phyloP scores from a whole-genome alignment of 2,113 vertebrate genomes.

The Cichladusa arquata region DNA sequence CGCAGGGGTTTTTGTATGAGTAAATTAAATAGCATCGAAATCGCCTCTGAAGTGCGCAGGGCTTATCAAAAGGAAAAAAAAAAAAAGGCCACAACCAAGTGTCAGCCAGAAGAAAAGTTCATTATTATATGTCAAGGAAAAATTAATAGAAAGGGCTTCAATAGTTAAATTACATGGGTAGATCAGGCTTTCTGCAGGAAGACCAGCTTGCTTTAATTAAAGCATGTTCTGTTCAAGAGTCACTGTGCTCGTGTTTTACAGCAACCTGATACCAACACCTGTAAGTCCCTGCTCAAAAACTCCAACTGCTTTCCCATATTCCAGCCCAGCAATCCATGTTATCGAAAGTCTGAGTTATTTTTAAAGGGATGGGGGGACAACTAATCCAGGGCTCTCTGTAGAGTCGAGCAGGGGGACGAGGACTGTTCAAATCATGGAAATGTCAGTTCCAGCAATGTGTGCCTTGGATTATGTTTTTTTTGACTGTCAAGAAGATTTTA shows the following conservation, averaged over 20 bases:
- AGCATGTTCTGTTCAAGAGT: not conserved
- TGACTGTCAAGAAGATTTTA: conserved; percentile 44
- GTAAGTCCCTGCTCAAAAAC: not conserved
- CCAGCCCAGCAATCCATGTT: not conserved
- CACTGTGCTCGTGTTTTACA: not conserved
- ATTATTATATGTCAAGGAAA: conserved; percentile 2
- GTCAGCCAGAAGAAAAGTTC: conserved; percentile 15
- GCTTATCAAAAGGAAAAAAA: not conserved
- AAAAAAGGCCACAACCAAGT: not conserved
- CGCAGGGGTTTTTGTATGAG: accelerated
- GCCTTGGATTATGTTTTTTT: not conserved
- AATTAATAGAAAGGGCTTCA: conserved; percentile 29
- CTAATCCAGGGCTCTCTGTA: not conserved
- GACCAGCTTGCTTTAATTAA: conserved; percentile 45
- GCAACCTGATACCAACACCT: not conserved
- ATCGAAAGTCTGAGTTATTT: not conserved
- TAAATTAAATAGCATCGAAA: not conserved
- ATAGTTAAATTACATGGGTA: conserved; percentile 36
- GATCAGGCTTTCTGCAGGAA: conserved; percentile 13
- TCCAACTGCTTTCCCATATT: not conserved
- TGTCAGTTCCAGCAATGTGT: not conserved
- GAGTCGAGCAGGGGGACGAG: not conserved
- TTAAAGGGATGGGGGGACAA: not conserved
- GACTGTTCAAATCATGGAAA: conserved; percentile 6
- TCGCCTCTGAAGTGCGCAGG: not conserved